Evolutionary conservation across 2,888 invertebrate genomes (phyloP).

Genomic region (Cryptosula pallasiana): DNA sequence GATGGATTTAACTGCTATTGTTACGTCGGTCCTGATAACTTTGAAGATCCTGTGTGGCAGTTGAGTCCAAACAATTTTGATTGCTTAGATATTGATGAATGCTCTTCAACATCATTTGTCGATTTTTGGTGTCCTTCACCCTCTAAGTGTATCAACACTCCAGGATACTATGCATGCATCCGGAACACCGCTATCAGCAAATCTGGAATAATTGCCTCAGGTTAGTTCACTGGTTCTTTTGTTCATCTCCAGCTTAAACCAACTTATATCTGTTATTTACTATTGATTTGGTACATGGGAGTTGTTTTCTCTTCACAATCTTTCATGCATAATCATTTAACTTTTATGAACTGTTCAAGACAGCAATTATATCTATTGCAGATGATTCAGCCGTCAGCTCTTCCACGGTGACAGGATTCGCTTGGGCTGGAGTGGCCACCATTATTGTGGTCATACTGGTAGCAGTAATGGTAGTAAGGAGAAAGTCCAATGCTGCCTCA

Average conservation of each 20-base stretch:
- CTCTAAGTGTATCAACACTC: conserved; percentile 16
- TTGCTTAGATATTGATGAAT: conserved; percentile 16
- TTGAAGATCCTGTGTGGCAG: background rate
- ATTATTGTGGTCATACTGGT: conserved; percentile 13
- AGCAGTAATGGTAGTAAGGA: conserved; percentile 7
- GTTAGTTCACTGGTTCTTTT: too few relatives aligned
- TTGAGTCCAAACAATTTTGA: conserved; percentile 4
- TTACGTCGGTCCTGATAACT: background rate
- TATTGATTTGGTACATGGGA: too few relatives aligned
- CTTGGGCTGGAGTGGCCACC: background rate
- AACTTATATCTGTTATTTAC: too few relatives aligned
- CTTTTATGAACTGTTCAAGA: too few relatives aligned
- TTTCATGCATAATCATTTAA: too few relatives aligned
- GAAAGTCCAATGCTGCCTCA: background rate
- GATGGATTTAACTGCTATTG: conserved; percentile 9
- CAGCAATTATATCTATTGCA: background rate
- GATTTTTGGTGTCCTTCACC: background rate
- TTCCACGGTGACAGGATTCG: conserved; percentile 19
- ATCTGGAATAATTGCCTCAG: background rate
- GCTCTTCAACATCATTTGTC: background rate
- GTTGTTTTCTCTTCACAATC: too few relatives aligned
- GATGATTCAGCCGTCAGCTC: background rate
- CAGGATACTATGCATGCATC: background rate
- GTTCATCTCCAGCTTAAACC: too few relatives aligned
- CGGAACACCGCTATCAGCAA: conserved; percentile 21